Percentiles rank a stretch among this genome's conserved stretches.
phyloP scores from a whole-genome alignment of 2,113 vertebrate genomes.

The Lates calcarifer region DNA sequence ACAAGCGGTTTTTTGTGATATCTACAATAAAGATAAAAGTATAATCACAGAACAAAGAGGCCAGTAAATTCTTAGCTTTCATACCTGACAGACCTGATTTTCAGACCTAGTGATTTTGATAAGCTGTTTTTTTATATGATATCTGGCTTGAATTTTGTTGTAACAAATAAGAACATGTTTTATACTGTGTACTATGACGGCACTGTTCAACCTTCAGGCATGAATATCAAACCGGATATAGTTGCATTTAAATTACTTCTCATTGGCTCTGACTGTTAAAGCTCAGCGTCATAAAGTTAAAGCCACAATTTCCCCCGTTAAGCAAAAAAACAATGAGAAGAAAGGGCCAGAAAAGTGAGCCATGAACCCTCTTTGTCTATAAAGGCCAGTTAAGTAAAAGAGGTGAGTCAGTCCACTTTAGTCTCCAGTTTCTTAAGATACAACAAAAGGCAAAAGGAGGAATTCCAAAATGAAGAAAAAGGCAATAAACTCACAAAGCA shows the following conservation, averaged over 20 bases:
- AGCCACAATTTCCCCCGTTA: conserved; percentile 10
- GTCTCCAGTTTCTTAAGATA: conserved; percentile 13
- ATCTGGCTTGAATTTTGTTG: background rate
- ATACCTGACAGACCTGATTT: background rate
- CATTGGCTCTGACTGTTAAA: background rate
- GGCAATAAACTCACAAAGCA: background rate
- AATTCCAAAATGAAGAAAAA: background rate
- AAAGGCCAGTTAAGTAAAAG: background rate
- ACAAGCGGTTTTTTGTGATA: background rate
- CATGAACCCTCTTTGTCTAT: background rate
- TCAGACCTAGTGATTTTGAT: background rate
- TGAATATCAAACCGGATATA: background rate
- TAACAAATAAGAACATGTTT: background rate
- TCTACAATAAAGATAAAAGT: background rate
- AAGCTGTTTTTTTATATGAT: background rate
- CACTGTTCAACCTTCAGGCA: background rate
- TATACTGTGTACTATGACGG: background rate
- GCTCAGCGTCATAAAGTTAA: background rate
- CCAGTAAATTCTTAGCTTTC: background rate
- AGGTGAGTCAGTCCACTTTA: background rate
- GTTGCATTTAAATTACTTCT: background rate
- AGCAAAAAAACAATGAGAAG: background rate
- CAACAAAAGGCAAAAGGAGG: background rate
- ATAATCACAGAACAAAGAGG: background rate
- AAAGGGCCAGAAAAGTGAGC: background rate